phyloP scores from a whole-genome alignment of 2,888 invertebrate species.

The Leucoma salicis region DNA sequence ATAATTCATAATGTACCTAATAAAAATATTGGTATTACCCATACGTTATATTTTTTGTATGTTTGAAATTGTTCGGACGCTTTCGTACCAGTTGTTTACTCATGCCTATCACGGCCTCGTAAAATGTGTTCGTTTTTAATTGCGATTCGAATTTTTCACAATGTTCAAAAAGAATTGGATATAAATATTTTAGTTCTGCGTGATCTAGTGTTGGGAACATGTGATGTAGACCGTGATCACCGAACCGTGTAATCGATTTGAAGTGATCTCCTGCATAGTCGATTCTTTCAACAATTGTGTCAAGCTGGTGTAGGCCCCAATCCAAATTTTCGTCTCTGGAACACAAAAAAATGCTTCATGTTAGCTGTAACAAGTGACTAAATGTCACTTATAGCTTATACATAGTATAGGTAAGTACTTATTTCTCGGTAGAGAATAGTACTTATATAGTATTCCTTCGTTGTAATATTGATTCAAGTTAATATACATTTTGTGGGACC shows the following conservation, averaged over 20 bases:
- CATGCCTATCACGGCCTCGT: conserved; percentile 85
- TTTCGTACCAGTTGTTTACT: conserved; percentile 76
- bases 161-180: conserved; percentile 84
- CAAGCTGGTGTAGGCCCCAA: conserved; percentile 90
- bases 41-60: conserved; percentile 27
- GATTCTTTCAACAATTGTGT: conserved; percentile 87
- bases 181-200: conserved; percentile 84
- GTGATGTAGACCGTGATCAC: conserved; percentile 90
- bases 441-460: too few relatives aligned
- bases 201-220: conserved; percentile 92
- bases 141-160: conserved; percentile 84
- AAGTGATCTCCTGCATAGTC: conserved; percentile 85
- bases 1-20: too few relatives aligned
- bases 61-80: conserved; percentile 55
- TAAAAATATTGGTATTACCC: too few relatives aligned
- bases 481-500: too few relatives aligned
- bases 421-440: too few relatives aligned
- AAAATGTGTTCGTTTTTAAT: conserved; percentile 74
- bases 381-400: too few relatives aligned
- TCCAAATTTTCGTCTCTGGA: conserved; percentile 80
- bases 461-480: too few relatives aligned
- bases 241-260: conserved; percentile 87
- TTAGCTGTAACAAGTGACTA: too few relatives aligned
- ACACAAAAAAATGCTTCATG: conserved; percentile 21
- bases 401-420: too few relatives aligned